Evolutionary conservation across 2,888 invertebrate genomes (phyloP).

Genomic region (Drosophila sordidula): DNA sequence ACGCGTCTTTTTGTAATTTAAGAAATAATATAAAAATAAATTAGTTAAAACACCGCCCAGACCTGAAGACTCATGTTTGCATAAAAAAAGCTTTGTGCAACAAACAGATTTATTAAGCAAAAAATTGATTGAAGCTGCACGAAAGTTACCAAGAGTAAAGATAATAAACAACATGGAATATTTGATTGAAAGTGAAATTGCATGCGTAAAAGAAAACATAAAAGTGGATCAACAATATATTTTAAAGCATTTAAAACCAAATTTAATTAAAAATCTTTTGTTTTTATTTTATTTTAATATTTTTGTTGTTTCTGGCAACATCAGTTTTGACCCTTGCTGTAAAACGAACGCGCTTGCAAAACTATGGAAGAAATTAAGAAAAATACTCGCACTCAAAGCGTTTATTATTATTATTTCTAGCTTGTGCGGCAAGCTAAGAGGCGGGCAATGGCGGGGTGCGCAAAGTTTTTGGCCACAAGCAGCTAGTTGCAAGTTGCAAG

Average conservation of each 20-base stretch:
- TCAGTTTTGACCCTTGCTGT: constrained; percentile 28
- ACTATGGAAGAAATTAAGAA: constrained; percentile 68
- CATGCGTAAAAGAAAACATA: background rate
- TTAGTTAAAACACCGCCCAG: too few relatives aligned
- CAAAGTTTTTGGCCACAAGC: constrained; percentile 61
- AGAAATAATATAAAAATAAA: too few relatives aligned
- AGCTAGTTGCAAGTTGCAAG: constrained; percentile 38
- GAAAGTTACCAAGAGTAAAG: too few relatives aligned
- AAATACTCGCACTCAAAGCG: constrained; percentile 60
- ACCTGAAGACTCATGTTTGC: too few relatives aligned
- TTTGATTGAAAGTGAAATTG: background rate
- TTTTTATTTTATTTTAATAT: constrained; percentile 9
- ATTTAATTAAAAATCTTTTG: constrained; percentile 57
- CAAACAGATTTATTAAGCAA: background rate
- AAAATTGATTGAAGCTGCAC: background rate
- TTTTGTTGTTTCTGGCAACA: constrained; percentile 2
- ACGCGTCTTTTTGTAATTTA: too few relatives aligned
- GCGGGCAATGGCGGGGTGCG: constrained; percentile 2
- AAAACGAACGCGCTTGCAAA: constrained; percentile 42
- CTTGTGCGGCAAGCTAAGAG: constrained; percentile 6
- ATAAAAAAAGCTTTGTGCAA: too few relatives aligned
- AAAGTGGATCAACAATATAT: too few relatives aligned
- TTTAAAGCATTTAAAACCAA: constrained; percentile 6
- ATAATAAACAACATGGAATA: background rate
- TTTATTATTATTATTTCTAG: constrained; percentile 70